Conservation (phyloP, 2,113 vertebrate species). For the Dipodomys merriami region DNA sequence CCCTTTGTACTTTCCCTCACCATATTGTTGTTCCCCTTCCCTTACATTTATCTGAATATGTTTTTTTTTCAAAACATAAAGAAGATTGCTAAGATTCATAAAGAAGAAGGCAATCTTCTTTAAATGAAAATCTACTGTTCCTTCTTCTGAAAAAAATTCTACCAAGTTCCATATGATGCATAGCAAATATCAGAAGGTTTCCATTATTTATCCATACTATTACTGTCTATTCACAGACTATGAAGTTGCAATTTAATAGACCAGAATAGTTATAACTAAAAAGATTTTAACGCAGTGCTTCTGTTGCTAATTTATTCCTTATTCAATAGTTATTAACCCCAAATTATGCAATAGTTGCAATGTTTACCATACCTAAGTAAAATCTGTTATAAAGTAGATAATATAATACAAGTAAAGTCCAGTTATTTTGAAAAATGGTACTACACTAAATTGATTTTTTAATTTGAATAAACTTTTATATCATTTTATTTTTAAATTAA, state of each 20-base stretch:
- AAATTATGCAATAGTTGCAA: background rate
- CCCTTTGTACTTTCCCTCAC: no score
- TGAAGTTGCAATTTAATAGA: background rate
- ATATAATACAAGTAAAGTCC: background rate
- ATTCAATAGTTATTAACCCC: background rate
- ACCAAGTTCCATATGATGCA: background rate
- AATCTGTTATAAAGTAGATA: background rate
- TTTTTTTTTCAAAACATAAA: no score
- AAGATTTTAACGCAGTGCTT: background rate
- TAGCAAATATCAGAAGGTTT: background rate
- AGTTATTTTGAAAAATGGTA: background rate
- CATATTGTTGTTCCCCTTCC: no score
- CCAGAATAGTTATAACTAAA: background rate
- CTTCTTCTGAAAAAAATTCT: background rate
- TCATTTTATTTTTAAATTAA: no score
- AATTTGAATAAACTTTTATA: background rate
- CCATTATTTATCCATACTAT: background rate
- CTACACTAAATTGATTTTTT: conserved; percentile 16
- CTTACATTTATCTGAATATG: no score
- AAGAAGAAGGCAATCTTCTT: no score
- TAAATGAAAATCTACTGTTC: no score
- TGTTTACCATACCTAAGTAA: background rate
- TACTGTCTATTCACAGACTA: background rate
- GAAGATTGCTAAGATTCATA: no score
- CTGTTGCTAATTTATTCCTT: background rate